Base-by-base conservation (phyloP, 2,888 invertebrate species). In the Leistus spinibarbis region DNA sequence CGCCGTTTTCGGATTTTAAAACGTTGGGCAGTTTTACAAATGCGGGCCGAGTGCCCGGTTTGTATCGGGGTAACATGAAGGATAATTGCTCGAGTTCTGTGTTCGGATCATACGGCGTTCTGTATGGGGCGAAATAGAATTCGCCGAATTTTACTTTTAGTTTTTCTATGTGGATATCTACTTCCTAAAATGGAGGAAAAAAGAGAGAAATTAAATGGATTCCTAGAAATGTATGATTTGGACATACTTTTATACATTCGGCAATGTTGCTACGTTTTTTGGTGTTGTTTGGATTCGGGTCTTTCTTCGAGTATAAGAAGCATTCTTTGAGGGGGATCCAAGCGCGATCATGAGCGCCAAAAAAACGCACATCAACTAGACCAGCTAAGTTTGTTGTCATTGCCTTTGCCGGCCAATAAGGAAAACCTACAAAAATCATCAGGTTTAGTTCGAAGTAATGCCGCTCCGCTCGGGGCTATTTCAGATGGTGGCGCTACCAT, bases 361-460 rank as follows among this genome's bases (percentile, higher is more conserved):
- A 98, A 87, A 98, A 98, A 1, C 97, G 87, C 1, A 96, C 96
- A 85, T 98, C 97, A 0, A 97, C 95, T 80, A 90, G 86, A 0
- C 92, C 91, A 7, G 89, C 85, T 17, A 86, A 83, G 78, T 88
- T 89, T 20, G 88, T 87, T 75, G 90, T 91, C 93, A 95, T 94
- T 0, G 93, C 95, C 86, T 98, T 98, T 0, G 97, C 98, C 0
- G 98, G 98, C 98, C 98, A 99, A 85, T 93, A 97, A 0, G 98
- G 98, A 82, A 97, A 98, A 10, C 96, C 90, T 89, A 81, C 23
- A 82, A 79, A 71, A 76, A 73, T 68, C 4, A 54, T 22, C 53
- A 73, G 54, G 16, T n/a, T n/a, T n/a, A n/a, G n/a, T n/a, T n/a
- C n/a, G n/a, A n/a, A n/a, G n/a, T n/a, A n/a, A n/a, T n/a, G n/a